A percentile compares a stretch with the other conserved stretches of the same genome.
Conservation (phyloP, 2,113 vertebrate species). For the Corythaixoides concolor region DNA sequence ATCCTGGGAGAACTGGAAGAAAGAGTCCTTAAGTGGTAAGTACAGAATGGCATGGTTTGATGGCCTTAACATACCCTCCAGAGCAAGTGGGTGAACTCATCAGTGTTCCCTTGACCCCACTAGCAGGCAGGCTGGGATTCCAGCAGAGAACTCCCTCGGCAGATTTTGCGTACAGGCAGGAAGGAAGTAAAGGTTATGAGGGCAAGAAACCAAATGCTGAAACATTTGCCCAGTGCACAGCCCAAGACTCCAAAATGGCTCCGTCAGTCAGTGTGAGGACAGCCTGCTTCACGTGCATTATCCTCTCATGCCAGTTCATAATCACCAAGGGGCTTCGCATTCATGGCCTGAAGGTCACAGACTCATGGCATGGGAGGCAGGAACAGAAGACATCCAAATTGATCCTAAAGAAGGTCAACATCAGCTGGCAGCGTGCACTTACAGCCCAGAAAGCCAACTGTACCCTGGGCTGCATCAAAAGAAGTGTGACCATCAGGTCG, state of each 20-base stretch:
- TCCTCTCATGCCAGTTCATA: not conserved
- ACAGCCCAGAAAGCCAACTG: no score
- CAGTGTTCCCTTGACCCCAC: not conserved
- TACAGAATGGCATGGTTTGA: constrained; percentile 43
- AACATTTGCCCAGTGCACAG: not conserved
- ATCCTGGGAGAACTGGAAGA: constrained; percentile 86
- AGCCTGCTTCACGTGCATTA: not conserved
- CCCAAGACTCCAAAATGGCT: not conserved
- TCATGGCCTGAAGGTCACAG: not conserved
- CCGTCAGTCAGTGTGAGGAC: not conserved
- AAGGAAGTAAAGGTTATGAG: not conserved
- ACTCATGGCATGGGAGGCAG: not conserved
- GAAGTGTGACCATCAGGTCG: no score
- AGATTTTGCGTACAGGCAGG: not conserved
- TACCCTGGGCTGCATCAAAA: no score
- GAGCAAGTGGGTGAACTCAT: not conserved
- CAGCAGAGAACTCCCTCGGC: not conserved
- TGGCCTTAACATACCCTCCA: not conserved
- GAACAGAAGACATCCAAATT: not conserved
- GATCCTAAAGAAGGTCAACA: not conserved
- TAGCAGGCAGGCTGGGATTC: not conserved
- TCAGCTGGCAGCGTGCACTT: no score
- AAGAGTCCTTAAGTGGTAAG: constrained; percentile 86
- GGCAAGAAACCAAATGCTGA: not conserved
- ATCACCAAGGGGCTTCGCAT: not conserved